Evolutionary conservation across 2,888 invertebrate genomes (phyloP).

Genomic region (Idaea aversata): DNA sequence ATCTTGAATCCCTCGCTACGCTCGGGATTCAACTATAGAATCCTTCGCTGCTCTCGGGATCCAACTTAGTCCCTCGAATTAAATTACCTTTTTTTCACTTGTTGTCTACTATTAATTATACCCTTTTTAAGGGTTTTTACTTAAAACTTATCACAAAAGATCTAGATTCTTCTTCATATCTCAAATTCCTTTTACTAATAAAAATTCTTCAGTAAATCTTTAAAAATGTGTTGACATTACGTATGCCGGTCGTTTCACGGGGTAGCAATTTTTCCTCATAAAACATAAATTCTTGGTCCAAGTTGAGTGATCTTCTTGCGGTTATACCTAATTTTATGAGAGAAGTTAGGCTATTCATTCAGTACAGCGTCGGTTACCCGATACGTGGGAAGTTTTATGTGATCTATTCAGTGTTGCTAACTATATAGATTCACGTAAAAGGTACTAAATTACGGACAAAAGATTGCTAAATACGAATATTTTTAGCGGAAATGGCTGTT

Average conservation of each 20-base stretch:
- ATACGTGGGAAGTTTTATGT: not conserved
- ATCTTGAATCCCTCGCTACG: no score
- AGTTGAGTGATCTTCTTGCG: conserved; percentile 68
- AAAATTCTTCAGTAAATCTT: not conserved
- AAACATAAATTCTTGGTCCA: conserved; percentile 68
- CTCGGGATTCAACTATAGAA: no score
- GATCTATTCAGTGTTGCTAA: not conserved
- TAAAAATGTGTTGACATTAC: conserved; percentile 26
- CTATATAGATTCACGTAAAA: not conserved
- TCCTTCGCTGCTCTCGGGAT: no score
- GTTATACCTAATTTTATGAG: conserved; percentile 73
- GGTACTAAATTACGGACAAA: not conserved
- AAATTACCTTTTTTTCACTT: no score
- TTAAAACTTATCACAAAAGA: no score
- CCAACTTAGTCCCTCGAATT: no score
- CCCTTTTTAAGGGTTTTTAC: no score
- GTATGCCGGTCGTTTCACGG: conserved; percentile 44
- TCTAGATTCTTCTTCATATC: no score
- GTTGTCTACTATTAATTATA: no score
- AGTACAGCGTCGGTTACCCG: conserved; percentile 44
- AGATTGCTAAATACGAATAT: no score
- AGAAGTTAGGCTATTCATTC: conserved; percentile 50
- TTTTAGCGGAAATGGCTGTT: no score
- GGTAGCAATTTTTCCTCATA: conserved; percentile 68
- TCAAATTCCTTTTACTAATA: not conserved